Percentiles rank a stretch among this genome's conserved stretches.
Evolutionary conservation across 2,888 invertebrate genomes (phyloP).

Genomic region (Tenthredo amoena): DNA sequence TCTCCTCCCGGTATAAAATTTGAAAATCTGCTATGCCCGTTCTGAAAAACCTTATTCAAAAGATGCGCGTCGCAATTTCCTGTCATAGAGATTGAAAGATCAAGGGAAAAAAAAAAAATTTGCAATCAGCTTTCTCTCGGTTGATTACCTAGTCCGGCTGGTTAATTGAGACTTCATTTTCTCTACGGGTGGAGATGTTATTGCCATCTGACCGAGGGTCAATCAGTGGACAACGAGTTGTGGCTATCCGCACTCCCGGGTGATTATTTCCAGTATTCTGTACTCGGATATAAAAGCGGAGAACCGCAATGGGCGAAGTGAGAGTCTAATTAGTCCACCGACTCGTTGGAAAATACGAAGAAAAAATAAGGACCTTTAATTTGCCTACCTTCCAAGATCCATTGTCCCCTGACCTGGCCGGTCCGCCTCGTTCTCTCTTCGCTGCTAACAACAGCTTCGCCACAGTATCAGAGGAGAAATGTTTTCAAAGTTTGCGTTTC

Average conservation of each 20-base stretch:
- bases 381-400: not conserved
- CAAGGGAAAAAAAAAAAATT: not conserved
- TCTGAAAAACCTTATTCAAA: no score
- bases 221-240: constrained; percentile 9
- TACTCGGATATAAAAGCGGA: not conserved
- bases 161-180: not conserved
- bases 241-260: not conserved
- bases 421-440: not conserved
- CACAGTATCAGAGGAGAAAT: constrained; percentile 2
- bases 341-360: not conserved
- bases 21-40: not conserved
- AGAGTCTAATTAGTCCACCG: constrained; percentile 28
- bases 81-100: not conserved
- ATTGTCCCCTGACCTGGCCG: constrained; percentile 11
- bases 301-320: not conserved
- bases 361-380: constrained; percentile 23
- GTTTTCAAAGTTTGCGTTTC: not conserved
- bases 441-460: not conserved
- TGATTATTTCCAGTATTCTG: constrained; percentile 25
- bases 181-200: not conserved
- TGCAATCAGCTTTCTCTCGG: not conserved
- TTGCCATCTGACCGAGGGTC: not conserved
- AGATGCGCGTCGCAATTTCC: not conserved
- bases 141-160: not conserved
- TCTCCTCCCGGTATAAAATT: not conserved